phyloP scores from a whole-genome alignment of 2,797 vertebrate genomes.

The Stomatorhinus walkeri region DNA sequence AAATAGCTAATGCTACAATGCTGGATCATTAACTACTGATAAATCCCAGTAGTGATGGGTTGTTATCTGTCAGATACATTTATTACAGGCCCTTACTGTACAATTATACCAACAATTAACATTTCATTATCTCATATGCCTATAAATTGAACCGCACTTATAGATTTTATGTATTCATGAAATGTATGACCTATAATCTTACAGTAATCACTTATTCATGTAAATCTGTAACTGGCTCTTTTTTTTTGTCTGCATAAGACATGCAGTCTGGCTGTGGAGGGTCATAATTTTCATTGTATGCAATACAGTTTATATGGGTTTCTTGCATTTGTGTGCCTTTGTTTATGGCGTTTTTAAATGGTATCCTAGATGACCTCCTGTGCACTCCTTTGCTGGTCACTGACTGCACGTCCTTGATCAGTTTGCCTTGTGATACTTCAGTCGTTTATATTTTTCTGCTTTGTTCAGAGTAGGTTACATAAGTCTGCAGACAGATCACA shows the following conservation, averaged over 20 bases:
- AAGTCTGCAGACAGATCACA: neutral
- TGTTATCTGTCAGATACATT: neutral
- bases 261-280: neutral
- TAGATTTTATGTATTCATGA: neutral
- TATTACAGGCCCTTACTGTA: neutral
- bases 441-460: neutral
- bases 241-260: neutral
- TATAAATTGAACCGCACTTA: neutral
- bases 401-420: neutral
- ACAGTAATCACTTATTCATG: neutral
- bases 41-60: neutral
- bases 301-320: neutral
- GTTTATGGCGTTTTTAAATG: neutral
- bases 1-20: neutral
- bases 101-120: slow-evolving; percentile 6
- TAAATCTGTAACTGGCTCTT: neutral
- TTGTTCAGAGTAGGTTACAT: neutral
- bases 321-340: neutral
- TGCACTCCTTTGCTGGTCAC: neutral
- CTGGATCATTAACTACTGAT: neutral
- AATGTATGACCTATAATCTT: neutral
- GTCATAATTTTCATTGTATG: neutral
- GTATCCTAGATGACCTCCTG: neutral
- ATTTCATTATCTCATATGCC: neutral
- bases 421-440: neutral